Percentiles rank a stretch among this genome's conserved stretches.
Conservation (phyloP, 2,888 invertebrate genomes). For the Trichacis sp. region DNA sequence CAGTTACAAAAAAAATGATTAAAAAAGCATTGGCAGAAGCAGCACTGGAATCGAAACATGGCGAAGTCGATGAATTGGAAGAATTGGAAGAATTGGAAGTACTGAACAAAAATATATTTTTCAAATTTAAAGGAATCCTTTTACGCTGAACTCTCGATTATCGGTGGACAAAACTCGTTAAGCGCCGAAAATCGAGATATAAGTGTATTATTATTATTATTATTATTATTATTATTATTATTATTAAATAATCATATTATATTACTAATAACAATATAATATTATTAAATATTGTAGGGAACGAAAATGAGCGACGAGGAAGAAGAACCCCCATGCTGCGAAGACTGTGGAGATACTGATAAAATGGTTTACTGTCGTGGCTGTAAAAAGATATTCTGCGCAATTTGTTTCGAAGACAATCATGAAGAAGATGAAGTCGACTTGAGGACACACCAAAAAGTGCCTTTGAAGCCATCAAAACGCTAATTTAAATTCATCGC, state of each 20-base stretch:
- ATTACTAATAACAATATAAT: too few species aligned
- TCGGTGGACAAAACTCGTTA: too few species aligned
- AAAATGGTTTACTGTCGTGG: slow-evolving; percentile 80
- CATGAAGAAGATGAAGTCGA: slow-evolving; percentile 74
- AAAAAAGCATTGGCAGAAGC: slow-evolving; percentile 69
- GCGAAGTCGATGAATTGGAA: slow-evolving; percentile 49
- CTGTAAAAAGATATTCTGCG: slow-evolving; percentile 87
- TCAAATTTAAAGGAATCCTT: too few species aligned
- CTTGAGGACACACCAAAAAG: slow-evolving; percentile 51
- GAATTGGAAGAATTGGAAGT: slow-evolving; percentile 57
- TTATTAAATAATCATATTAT: too few species aligned
- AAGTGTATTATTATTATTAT: too few species aligned
- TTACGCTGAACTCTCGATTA: too few species aligned
- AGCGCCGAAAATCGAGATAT: too few species aligned
- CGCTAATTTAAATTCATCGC: not conserved
- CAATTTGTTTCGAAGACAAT: slow-evolving; percentile 79
- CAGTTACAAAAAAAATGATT: slow-evolving; percentile 62
- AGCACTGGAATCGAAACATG: slow-evolving; percentile 68
- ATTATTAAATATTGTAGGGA: too few species aligned
- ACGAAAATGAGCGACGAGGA: slow-evolving; percentile 36
- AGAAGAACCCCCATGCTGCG: slow-evolving; percentile 83
- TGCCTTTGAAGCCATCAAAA: slow-evolving; percentile 43
- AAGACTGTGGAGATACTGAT: slow-evolving; percentile 84
- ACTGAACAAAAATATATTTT: too few species aligned
- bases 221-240: too few species aligned